Evolutionary conservation across 2,113 vertebrate species (phyloP), one percentile per base, ranked within the genome.

Genomic region (Cromileptes altivelis): DNA sequence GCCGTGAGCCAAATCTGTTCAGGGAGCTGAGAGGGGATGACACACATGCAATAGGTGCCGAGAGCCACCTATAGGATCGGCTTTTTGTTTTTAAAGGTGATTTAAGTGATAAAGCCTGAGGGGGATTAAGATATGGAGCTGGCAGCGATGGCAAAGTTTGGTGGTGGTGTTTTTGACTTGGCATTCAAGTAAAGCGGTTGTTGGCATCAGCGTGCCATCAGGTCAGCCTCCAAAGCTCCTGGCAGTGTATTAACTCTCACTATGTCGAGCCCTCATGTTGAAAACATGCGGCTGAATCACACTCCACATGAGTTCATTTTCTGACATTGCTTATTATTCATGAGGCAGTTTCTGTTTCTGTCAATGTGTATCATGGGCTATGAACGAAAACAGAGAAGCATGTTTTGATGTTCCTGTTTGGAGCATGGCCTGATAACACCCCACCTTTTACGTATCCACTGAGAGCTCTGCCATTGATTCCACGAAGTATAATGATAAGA

Each of bases 1-100:
- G 88, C 77, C 78, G 18, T 64, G 45, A 87, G 84, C 85, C 85
- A 90, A 75, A 87, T 84, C 69, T 62, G 87, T 65, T 78, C 58
- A 77, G 58, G 58, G 56, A 81, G 83, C 70, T 79, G 49, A 89
- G 53, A 88, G 33, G 11, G 65, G 40, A 79, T 75, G n/a, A 27
- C 52, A 75, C 23, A 8, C 13, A 64, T 49, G 63, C 53, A 73
- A 62, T 4, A 79, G 72, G 82, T 83, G 72, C 42, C 84, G 30
- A 19, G 47, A 88, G 62, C 70, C 81, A 67, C 86, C 73, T 84
- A 74, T 30, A 78, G 62, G 71, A 85, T 84, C 73, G 1, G 53
- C 27, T 85, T 82, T 30, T 84, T 71, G 79, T 64, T 62, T 23
- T 70, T 45, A 53, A 67, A 76, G 65, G 76, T 75, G 71, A 90